Evolutionary conservation across 2,888 invertebrate genomes (phyloP), one percentile per base, ranked within the genome.

Genomic region (Aphrophora alni): DNA sequence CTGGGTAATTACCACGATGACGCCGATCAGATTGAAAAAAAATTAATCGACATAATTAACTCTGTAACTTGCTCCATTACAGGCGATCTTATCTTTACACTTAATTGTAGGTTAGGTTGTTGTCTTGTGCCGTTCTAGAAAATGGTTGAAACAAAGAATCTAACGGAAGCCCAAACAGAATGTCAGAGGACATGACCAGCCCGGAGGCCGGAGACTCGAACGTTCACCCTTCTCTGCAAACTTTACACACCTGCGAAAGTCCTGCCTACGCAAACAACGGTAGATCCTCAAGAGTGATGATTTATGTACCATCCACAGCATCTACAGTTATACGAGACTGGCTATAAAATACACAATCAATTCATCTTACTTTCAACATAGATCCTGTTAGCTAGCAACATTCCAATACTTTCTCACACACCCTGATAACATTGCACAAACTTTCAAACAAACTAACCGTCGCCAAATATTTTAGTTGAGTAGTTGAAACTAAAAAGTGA

Each of bases 171-270:
- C 21, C 7, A 10, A n/a, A n/a, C n/a, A 5, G 5, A 8, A 33
- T n/a, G 59, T 21, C 21, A 3, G 21, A 59, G 59, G 59, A 21
- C 59, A 21, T 21, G 59, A 21, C 21, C 17, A 5, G 21, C 21
- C 59, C 59, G 59, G 59, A 59, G 59, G 59, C 59, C 59, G 59
- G 59, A 59, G 59, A 21, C 59, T 59, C 59, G 59, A 59, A n/a
- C 59, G 59, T 59, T 59, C 59, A 59, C 59, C 59, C 59, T 59
- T 59, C 59, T 14, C 21, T 59, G n/a, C 59, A 59, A n/a, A 59
- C 44, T 44, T n/a, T 59, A n/a, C 59, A 59, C 59, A 59, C 59
- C 59, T 59, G 59, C 44, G 1, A 17, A 17, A 44, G 21, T 59
- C 17, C 59, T 59, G 59, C 59, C 59, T 59, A 59, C 59, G 59